A percentile compares a stretch with the other conserved stretches of the same genome.
Evolutionary conservation across 2,113 vertebrate species (phyloP).

Genomic region (Ursus arctos): DNA sequence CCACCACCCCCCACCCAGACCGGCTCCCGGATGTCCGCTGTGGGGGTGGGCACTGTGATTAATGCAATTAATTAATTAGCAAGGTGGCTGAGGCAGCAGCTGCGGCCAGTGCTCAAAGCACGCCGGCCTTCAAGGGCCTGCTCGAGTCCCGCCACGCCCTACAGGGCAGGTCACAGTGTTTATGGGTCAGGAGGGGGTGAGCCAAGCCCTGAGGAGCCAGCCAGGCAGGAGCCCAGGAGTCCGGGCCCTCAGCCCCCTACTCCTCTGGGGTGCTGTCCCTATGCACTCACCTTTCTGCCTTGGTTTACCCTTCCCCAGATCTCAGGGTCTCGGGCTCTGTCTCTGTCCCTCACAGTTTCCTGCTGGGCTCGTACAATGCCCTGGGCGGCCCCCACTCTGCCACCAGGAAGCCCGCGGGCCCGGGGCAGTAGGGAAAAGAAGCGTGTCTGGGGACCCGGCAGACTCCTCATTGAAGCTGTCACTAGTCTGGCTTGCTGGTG

Average conservation of each 20-base stretch:
- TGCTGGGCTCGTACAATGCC: neutral
- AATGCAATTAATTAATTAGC: conserved; percentile 79
- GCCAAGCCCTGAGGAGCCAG: neutral
- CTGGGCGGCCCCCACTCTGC: neutral
- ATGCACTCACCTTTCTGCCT: neutral
- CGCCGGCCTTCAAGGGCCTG: neutral
- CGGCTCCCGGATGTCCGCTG: conserved; percentile 34
- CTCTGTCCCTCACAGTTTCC: neutral
- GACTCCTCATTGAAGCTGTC: conserved; percentile 46
- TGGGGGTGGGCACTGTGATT: conserved; percentile 50
- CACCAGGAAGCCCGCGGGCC: neutral
- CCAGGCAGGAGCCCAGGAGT: neutral
- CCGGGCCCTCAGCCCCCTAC: neutral
- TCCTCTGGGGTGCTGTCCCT: neutral
- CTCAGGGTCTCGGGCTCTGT: neutral
- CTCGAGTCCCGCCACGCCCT: neutral
- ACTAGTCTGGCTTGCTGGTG: neutral
- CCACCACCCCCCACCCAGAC: neutral
- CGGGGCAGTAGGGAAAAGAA: neutral
- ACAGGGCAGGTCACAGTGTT: neutral
- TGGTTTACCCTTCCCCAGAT: neutral
- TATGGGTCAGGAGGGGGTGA: neutral
- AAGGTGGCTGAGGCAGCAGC: conserved; percentile 69
- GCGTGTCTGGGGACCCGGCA: neutral
- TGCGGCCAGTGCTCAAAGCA: conserved; percentile 35